These are phyloP conservation scores for Nesogale talazaci DNA, from an alignment of 2,113 vertebrate genomes.

Conservation along the genomic window DNA sequence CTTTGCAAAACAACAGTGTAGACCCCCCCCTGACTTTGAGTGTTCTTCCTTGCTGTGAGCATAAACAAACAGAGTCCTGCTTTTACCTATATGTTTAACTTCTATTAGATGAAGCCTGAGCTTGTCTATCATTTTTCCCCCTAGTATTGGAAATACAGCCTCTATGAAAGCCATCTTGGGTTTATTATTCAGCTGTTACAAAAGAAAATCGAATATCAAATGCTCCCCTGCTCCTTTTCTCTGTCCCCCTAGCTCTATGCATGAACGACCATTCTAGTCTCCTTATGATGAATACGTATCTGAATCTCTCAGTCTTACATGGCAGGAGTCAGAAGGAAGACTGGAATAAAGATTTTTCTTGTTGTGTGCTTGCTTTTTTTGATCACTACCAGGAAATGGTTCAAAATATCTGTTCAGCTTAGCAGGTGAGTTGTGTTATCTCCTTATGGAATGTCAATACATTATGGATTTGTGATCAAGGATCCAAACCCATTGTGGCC, in stretches of 20 bases:
- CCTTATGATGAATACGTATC: not conserved
- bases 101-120: not conserved
- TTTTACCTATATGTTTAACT: slow-evolving; percentile 10
- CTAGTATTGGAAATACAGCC: not conserved
- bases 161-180: slow-evolving; percentile 25
- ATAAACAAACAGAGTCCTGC: not conserved
- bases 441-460: not conserved
- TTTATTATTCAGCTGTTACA: slow-evolving; percentile 40
- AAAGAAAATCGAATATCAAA: not conserved
- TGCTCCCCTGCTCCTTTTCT: not conserved
- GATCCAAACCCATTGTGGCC: not conserved
- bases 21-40: slow-evolving; percentile 11
- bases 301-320: not conserved
- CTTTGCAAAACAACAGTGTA: slow-evolving; percentile 41
- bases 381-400: not conserved
- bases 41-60: slow-evolving; percentile 24
- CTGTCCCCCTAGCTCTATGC: not conserved
- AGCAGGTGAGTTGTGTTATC: not conserved
- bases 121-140: not conserved
- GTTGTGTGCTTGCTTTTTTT: not conserved
- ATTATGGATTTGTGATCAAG: not conserved
- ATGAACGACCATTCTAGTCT: not conserved
- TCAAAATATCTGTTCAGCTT: not conserved
- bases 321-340: not conserved
- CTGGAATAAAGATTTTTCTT: not conserved